Percentiles rank a stretch among this genome's conserved stretches.
Evolutionary conservation across 2,888 invertebrate species (phyloP).

Genomic region (Entomobrya multifasciata): DNA sequence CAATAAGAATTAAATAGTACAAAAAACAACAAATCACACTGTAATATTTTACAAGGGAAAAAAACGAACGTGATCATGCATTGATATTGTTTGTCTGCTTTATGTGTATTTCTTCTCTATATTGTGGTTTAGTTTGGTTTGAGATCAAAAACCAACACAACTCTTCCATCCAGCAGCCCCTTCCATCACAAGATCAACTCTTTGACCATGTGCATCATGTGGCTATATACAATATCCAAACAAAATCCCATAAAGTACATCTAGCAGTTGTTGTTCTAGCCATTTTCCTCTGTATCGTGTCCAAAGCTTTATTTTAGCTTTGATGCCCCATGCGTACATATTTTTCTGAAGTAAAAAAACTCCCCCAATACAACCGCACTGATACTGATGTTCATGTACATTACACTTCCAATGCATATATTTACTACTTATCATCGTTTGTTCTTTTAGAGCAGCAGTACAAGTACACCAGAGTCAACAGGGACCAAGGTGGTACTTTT

Average conservation of each 20-base stretch:
- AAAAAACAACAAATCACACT: neutral
- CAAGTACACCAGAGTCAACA: neutral
- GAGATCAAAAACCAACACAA: slow-evolving; percentile 11
- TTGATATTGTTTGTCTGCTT: neutral
- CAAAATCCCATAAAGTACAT: too few species aligned
- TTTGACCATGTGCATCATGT: neutral
- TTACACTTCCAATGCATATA: neutral
- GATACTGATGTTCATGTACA: too few species aligned
- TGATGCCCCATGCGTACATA: too few species aligned
- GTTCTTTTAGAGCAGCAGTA: neutral
- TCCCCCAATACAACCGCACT: too few species aligned
- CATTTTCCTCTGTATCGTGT: too few species aligned
- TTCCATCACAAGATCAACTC: slow-evolving; percentile 6
- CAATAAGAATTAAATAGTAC: too few species aligned
- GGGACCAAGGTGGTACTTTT: neutral
- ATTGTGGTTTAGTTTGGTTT: neutral
- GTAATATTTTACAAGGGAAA: too few species aligned
- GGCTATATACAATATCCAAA: too few species aligned
- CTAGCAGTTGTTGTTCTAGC: too few species aligned
- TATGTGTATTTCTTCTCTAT: too few species aligned
- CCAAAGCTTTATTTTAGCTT: too few species aligned
- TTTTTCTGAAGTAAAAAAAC: too few species aligned
- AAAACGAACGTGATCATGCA: neutral
- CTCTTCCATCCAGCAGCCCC: neutral
- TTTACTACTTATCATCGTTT: slow-evolving; percentile 4